Evolutionary conservation across 2,888 invertebrate genomes (phyloP).

Genomic region (Morinoia aosen): DNA sequence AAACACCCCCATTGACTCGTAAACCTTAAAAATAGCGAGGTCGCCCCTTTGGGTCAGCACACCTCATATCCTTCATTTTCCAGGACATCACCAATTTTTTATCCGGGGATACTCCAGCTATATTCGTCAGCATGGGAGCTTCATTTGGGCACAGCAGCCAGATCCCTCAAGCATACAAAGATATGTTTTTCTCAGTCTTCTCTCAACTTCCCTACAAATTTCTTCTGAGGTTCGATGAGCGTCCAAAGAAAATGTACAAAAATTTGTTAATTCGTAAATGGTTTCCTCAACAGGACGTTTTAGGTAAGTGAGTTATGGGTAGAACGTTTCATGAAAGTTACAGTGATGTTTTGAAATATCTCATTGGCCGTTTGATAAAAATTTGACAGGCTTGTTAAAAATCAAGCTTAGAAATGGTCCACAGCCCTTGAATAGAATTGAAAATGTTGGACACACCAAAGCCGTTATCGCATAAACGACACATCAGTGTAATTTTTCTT

Average conservation of each 20-base stretch:
- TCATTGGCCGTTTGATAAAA: neutral
- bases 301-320: neutral
- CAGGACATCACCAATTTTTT: neutral
- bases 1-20: neutral
- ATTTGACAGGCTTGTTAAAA: neutral
- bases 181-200: conserved; percentile 8
- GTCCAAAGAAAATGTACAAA: neutral
- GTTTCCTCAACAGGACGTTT: neutral
- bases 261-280: neutral
- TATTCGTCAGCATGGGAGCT: neutral
- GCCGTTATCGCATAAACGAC: neutral
- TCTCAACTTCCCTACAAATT: neutral
- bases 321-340: neutral
- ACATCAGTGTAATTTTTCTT: neutral
- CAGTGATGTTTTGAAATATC: neutral
- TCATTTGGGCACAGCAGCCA: neutral
- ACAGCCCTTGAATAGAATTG: neutral
- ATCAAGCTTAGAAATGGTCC: neutral
- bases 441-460: neutral
- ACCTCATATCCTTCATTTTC: neutral
- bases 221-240: neutral
- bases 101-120: neutral
- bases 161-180: neutral
- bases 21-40: neutral
- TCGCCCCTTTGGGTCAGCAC: neutral